phyloP scores from a whole-genome alignment of 2,888 invertebrate genomes.

The Monoplex corrugatus region DNA sequence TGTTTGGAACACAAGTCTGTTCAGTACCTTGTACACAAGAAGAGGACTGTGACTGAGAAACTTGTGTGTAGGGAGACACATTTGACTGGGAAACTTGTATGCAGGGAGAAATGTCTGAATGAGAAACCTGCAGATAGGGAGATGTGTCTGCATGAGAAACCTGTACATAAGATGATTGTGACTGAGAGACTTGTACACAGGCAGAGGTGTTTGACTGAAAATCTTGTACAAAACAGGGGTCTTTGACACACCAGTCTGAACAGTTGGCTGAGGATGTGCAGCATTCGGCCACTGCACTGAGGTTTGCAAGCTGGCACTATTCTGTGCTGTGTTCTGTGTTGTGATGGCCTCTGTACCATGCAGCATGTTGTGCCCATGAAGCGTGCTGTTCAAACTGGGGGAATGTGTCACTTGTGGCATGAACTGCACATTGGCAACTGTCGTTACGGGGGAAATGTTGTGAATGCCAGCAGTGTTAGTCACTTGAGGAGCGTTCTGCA shows the following conservation, averaged over 20 bases:
- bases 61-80: neutral
- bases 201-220: neutral
- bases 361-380: neutral
- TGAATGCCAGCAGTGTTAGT: neutral
- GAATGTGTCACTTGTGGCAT: neutral
- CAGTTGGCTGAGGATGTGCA: neutral
- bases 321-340: neutral
- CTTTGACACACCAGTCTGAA: neutral
- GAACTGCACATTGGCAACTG: neutral
- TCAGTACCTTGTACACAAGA: neutral
- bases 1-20: neutral
- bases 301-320: neutral
- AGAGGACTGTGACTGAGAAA: neutral
- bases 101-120: neutral
- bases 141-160: neutral
- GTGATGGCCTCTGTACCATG: neutral
- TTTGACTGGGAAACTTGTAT: neutral
- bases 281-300: neutral
- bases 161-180: neutral
- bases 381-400: neutral
- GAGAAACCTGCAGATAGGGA: neutral
- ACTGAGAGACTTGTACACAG: neutral
- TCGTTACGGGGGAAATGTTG: neutral
- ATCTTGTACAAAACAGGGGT: neutral
- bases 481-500: neutral